Evolutionary conservation across 2,113 vertebrate species (phyloP), one percentile per base, ranked within the genome.

Genomic region (Lasiurus cinereus): DNA sequence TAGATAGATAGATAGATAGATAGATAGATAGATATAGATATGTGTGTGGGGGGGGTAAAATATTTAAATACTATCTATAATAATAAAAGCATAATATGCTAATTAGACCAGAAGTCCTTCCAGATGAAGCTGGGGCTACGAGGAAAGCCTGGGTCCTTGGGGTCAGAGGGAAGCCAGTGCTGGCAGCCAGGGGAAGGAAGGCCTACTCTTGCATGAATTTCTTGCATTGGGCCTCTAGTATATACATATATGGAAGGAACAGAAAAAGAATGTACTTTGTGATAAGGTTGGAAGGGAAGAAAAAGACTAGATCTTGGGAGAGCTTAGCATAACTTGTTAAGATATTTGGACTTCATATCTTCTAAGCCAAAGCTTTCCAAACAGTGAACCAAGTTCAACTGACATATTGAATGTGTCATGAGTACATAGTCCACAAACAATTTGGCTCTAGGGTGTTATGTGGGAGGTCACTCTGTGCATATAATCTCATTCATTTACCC

Each of bases 341-440:
- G 22, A n/a, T 87, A 72, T 50, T 67, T 88, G 74, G 27, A 85
- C 62, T 93, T 87, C 67, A 8, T 78, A 43, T 78, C 69, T 48
- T 78, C 88, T 76, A 86, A 73, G 64, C 6, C 48, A 64, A 79
- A 85, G 4, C 79, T 83, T 66, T 54, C 72, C 66, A 88, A 84
- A 56, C 3, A 59, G 12, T 83, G 21, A 6, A 15, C 4, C 78
- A 48, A 10, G 9, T 66, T 64, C 29, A 52, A 39, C 3, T n/a
- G 13, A 27, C 46, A 54, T 19, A 24, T 27, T 80, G 62, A 78
- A 52, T 91, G 36, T 33, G 52, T 72, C 72, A 19, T 5, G 59
- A n/a, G 4, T 46, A 31, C 29, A 82, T 8, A 66, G 21, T 85
- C 18, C 27, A 62, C 3, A 24, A 88, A 80, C 10, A 66, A 50